Base-by-base conservation (phyloP, 2,113 vertebrate genomes). In the Oncorhynchus clarkii region DNA sequence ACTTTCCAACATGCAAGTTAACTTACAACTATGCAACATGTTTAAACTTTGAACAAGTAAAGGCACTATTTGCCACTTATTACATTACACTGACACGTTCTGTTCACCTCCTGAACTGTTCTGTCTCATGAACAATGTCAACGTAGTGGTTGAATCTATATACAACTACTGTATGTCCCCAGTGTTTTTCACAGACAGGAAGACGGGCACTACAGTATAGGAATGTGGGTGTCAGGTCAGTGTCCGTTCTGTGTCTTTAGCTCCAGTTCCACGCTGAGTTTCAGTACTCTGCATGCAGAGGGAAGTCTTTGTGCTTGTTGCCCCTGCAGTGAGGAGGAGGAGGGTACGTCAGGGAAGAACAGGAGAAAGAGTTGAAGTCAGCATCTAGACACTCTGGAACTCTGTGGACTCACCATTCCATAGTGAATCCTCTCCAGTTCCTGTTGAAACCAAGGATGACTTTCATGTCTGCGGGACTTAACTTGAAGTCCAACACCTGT, bases 401-500 rank as follows among this genome's bases (percentile, higher is more conserved):
- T 18, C 68, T n/a, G n/a, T 11, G 12, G 48, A 31, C 29, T 31
- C 29, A 97, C 97, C 82, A 92, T 1, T 1, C 1, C 80, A 96
- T 71, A 11, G 68, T 9, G 72, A 95, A 97, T 29, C 45, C 93
- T 76, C 95, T 93, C 92, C 92, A 96, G 80, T 95, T 93, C 70
- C 88, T 93, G 31, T 95, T 95, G 74, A 95, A 93, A n/a, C n/a
- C n/a, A n/a, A n/a, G n/a, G n/a, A n/a, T n/a, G n/a, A 83, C 92
- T 77, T 90, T 82, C 94, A 97, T 93, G 12, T 97, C 96, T 0
- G 94, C 92, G 2, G 90, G 86, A 69, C 86, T 93, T 74, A 98
- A 73, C 20, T 96, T 89, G 79, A 97, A 97, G 86, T 96, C 95
- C 93, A 96, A 95, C n/a, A 97, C 84, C 96, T 97, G 68, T 3